These are phyloP conservation scores for Tyrophagus putrescentiae DNA, from an alignment of 1,140 invertebrate species.

Conservation along the genomic window DNA sequence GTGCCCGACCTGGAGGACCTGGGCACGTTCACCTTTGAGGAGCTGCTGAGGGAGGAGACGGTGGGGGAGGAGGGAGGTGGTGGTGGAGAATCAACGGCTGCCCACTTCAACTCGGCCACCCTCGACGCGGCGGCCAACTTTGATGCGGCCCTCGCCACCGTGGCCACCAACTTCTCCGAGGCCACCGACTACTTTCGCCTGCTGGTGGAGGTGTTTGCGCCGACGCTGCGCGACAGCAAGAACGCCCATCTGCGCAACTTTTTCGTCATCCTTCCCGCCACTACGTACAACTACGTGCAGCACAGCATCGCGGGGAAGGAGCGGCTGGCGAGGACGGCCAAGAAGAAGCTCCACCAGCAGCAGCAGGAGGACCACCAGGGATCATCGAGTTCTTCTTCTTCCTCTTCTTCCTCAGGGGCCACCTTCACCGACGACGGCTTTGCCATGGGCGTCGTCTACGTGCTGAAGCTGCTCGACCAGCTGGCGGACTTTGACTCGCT, in stretches of 20 bases:
- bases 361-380: background rate
- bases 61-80: conserved; percentile 41
- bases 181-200: conserved; percentile 91
- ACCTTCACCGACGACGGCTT: conserved; percentile 97
- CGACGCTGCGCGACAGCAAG: conserved; percentile 64
- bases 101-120: conserved; percentile 44
- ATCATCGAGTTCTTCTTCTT: conserved; percentile 24
- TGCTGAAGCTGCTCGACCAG: conserved; percentile 48
- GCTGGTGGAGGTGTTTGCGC: conserved; percentile 77
- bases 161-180: conserved; percentile 73
- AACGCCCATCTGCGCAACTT: conserved; percentile 74
- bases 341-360: no score
- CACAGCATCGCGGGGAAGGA: conserved; percentile 82
- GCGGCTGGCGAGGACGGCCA: conserved; percentile 70
- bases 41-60: conserved; percentile 36
- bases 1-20: conserved; percentile 64
- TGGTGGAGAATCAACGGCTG: no score
- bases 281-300: conserved; percentile 89
- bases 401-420: no score
- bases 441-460: conserved; percentile 73
- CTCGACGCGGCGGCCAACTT: conserved; percentile 52
- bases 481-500: conserved; percentile 72
- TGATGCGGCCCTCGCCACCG: conserved; percentile 56
- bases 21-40: conserved; percentile 41
- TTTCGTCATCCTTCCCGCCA: conserved; percentile 76